Evolutionary conservation across 2,888 invertebrate genomes (phyloP).

Genomic region (Ectemnius cavifrons): DNA sequence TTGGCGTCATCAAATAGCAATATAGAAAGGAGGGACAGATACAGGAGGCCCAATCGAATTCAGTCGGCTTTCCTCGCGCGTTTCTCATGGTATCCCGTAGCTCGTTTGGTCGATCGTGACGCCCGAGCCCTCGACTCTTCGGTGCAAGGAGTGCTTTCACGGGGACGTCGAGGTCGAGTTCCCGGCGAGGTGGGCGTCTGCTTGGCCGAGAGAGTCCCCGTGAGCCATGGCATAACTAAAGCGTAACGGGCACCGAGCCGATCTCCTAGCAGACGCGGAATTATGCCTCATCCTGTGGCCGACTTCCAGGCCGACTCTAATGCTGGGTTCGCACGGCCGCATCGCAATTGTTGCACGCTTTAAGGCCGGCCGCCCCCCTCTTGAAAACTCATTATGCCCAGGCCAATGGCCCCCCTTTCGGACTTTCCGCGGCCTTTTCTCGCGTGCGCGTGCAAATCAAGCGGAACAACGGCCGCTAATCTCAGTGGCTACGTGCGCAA

Average conservation of each 20-base stretch:
- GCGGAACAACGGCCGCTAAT: slow-evolving; percentile 5
- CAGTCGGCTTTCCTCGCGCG: no score
- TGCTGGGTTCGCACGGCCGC: slow-evolving; percentile 54
- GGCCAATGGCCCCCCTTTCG: background rate
- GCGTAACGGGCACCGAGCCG: slow-evolving; percentile 18
- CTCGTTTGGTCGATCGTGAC: no score
- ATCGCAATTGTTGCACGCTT: slow-evolving; percentile 50
- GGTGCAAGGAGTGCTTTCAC: slow-evolving; percentile 25
- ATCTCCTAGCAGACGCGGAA: slow-evolving; percentile 13
- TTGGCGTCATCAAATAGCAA: background rate
- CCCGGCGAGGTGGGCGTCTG: slow-evolving; percentile 40
- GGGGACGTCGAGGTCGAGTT: slow-evolving; percentile 37
- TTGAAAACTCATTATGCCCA: slow-evolving; percentile 26
- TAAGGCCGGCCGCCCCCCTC: slow-evolving; percentile 46
- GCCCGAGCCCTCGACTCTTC: slow-evolving; percentile 13
- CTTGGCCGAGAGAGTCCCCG: slow-evolving; percentile 19
- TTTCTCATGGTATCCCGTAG: no score
- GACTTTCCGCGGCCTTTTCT: slow-evolving; percentile 21
- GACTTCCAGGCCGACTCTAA: slow-evolving; percentile 2
- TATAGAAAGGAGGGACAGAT: background rate
- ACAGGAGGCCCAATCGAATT: no score
- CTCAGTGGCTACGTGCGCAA: background rate
- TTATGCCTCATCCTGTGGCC: slow-evolving; percentile 43
- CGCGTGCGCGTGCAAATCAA: slow-evolving; percentile 30
- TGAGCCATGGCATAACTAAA: slow-evolving; percentile 22